Base-by-base conservation (phyloP, 2,888 invertebrate genomes). In the Perizoma flavofasciatum region DNA sequence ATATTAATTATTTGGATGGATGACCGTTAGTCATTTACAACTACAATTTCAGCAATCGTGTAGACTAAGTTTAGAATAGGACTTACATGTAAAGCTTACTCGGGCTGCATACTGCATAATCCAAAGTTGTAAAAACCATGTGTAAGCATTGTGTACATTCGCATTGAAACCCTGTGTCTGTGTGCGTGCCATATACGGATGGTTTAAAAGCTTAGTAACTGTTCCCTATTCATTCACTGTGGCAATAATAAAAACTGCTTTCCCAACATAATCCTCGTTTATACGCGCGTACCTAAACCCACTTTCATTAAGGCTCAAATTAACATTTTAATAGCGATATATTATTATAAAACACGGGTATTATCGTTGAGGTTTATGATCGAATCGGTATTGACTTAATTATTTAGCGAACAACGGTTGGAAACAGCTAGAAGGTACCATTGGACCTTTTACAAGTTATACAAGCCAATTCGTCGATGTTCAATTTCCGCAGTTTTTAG, bases 261-360 rank as follows among this genome's bases (percentile, higher is more conserved):
- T 72, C 77, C 78, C 78, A 71, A 69, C 82, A 72, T 88, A 89
- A 91, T 86, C 88, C 88, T 77, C 77, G 82, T 89, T 89, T 88
- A 74, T 76, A 81, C 82, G 78, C 78, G 79, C 82, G 78, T 74
- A 86, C 22, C 86, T 89, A 86, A 90, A 87, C 81, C 84, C 78
- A 78, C 82, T 85, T 89, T 90, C 88, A 90, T 89, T 90, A 89
- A 83, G 81, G 82, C 80, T 70, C 78, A 85, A 89, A 91, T 91
- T 90, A 90, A 90, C 90, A 89, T 90, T 89, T 90, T 89, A 88
- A 91, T 83, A 81, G 81, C 81, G 81, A 86, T 85, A 87, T 88
- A 87, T 89, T 88, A 87, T 83, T 86, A 61, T 86, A 86, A 85
- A 83, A 84, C 79, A 81, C 68, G 71, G 59, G 71, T 74, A 78